Percentiles rank a stretch among this genome's conserved stretches.
These are phyloP conservation scores for Agrotis ipsilon DNA, from an alignment of 2,888 invertebrate species.

Conservation along the genomic window DNA sequence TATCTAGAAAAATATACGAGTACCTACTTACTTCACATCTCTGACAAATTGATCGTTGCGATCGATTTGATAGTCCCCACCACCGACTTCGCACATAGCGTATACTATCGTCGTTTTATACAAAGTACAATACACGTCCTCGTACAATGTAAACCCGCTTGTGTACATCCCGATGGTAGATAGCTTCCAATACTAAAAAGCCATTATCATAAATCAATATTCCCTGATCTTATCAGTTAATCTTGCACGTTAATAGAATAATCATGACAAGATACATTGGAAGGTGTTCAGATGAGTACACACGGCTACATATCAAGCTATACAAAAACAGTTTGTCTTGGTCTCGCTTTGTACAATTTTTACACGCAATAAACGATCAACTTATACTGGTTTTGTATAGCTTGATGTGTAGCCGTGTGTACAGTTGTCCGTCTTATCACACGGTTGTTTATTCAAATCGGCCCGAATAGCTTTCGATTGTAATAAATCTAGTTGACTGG, in stretches of 20 bases:
- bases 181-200: constrained; percentile 52
- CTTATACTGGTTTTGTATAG: no score
- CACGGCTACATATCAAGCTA: no score
- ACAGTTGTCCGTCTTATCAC: constrained; percentile 70
- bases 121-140: constrained; percentile 44
- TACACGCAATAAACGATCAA: no score
- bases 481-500: constrained; percentile 82
- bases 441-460: constrained; percentile 85
- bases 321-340: no score
- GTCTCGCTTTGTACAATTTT: no score
- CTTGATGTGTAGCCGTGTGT: no score
- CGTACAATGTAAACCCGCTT: constrained; percentile 47
- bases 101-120: neutral
- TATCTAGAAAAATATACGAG: no score
- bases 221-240: constrained; percentile 75
- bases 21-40: no score
- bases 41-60: no score
- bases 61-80: no score
- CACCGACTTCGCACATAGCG: no score
- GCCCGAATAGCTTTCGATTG: constrained; percentile 80
- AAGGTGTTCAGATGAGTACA: constrained; percentile 65
- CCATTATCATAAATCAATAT: constrained; percentile 75
- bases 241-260: constrained; percentile 80
- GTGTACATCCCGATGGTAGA: constrained; percentile 47
- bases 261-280: constrained; percentile 74